Base-by-base conservation (phyloP, 2,888 invertebrate species). In the Drosophila recens region DNA sequence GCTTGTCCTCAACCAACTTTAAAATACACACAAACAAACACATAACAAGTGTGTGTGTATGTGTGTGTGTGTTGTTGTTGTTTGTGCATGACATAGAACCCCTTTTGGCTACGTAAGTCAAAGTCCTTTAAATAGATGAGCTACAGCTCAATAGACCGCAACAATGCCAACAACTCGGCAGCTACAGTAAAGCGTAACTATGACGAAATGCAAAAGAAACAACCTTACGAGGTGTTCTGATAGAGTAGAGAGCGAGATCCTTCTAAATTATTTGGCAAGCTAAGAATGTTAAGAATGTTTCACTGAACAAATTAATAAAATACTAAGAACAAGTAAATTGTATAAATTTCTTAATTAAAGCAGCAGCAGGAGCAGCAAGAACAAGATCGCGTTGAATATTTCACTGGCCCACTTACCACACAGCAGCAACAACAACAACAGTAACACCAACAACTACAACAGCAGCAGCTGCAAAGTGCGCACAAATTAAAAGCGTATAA, bases 401-500 rank as follows among this genome's bases (percentile, higher is more conserved):
- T 43, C n/a, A 38, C 40, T 71, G 52, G 38, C 36, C 36, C 71
- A 63, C 42, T 48, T 53, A 51, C 17, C 49, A 51, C 48, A 53
- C 48, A 42, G 11, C 48, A 42, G 9, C 64, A 58, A 13, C 63
- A 45, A 13, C 30, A 13, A 40, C 27, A 49, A 48, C 49, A 49
- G 13, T 17, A 61, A 8, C 34, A 45, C 4, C 49, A 49, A 10
- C 42, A 51, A 30, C 66, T 34, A 17, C 30, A 46, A 23, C 38
- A 43, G 9, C 6, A 30, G 46, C 27, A 45, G 30, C 42, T 45
- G 67, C 70, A 61, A 75, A 67, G 58, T 70, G 72, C 62, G 67
- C 70, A 62, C 79, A 86, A 89, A 88, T 90, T 85, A 88, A 88
- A 83, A 83, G 79, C 82, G 74, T 79, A 89, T 79, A 83, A 82